Evolutionary conservation across 2,113 vertebrate genomes (phyloP).

Genomic region (Falco punctatus): DNA sequence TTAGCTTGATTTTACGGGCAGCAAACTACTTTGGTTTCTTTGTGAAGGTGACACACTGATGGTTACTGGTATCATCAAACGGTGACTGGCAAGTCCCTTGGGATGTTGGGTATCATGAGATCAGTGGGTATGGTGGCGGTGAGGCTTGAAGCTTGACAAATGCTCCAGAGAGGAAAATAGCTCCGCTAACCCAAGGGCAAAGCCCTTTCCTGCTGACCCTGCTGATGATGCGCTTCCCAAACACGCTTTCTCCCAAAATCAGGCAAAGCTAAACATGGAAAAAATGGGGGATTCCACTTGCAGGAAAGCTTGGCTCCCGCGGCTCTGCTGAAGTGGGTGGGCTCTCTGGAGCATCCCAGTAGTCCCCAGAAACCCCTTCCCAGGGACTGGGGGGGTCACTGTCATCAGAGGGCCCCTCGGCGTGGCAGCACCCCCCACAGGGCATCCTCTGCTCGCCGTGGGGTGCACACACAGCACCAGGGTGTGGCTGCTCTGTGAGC

Average conservation of each 20-base stretch:
- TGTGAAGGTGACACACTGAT: not conserved
- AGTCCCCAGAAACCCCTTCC: not conserved
- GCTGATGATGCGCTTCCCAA: not conserved
- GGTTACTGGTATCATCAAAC: not conserved
- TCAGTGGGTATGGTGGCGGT: not conserved
- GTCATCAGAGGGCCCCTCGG: fast-evolving
- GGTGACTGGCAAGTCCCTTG: not conserved
- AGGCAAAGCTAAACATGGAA: not conserved
- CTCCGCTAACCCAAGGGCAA: not conserved
- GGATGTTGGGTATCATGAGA: not conserved
- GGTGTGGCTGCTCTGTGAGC: not conserved
- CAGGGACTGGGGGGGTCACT: fast-evolving
- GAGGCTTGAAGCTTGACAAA: not conserved
- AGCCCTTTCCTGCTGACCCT: not conserved
- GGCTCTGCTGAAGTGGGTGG: fast-evolving
- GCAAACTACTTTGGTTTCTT: not conserved
- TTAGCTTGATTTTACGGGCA: not conserved
- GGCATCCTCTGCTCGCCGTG: fast-evolving
- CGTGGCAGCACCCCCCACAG: not conserved
- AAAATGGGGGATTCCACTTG: not conserved
- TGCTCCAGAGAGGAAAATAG: not conserved
- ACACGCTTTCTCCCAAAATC: not conserved
- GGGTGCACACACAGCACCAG: fast-evolving
- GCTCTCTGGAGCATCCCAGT: not conserved
- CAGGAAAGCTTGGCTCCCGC: not conserved